Evolutionary conservation across 2,113 vertebrate species (phyloP).

Genomic region (Platysteira castanea): DNA sequence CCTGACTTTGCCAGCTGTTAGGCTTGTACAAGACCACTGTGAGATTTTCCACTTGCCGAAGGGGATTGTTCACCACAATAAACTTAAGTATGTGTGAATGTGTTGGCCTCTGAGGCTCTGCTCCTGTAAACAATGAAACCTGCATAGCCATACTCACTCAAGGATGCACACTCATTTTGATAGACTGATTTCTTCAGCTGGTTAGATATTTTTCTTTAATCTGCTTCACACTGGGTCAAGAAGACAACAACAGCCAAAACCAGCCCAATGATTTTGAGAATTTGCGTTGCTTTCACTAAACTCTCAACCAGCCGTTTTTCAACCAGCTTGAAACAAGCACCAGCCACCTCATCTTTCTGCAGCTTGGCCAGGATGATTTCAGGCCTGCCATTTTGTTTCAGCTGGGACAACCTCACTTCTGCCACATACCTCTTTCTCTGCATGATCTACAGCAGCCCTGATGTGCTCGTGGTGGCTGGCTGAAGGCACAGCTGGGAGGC

Average conservation of each 20-base stretch:
- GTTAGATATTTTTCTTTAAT: background rate
- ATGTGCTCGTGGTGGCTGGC: background rate
- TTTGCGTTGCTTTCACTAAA: background rate
- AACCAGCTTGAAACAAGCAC: background rate
- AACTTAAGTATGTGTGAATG: background rate
- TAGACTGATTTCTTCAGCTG: background rate
- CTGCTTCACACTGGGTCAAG: background rate
- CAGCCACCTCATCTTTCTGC: background rate
- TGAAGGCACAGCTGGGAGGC: background rate
- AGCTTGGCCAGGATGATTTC: background rate
- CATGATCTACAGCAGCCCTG: background rate
- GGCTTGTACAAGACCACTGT: background rate
- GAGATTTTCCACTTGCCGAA: background rate
- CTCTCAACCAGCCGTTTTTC: background rate
- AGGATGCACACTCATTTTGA: background rate
- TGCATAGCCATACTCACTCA: background rate
- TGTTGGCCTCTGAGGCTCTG: background rate
- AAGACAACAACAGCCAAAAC: background rate
- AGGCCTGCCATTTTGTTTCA: background rate
- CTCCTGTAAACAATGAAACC: background rate
- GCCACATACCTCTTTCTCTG: background rate
- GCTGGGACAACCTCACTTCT: background rate
- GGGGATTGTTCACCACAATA: background rate
- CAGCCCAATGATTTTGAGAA: background rate
- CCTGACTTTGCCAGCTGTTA: background rate